Conservation (phyloP, 64 coral and sea anemone species). For the Pachyseris speciosa region DNA sequence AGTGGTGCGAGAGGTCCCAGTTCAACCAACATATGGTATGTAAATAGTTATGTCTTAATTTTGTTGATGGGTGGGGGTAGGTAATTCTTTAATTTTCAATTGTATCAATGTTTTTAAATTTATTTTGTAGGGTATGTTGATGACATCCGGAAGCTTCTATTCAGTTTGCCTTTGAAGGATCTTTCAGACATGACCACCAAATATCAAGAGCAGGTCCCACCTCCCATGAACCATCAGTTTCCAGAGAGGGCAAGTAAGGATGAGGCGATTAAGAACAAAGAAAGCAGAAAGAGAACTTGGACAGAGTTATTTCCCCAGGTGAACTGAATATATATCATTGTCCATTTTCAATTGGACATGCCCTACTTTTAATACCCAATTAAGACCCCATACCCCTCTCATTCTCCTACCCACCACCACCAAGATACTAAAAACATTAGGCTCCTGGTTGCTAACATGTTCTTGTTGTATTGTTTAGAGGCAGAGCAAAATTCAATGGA, state of each 20-base stretch:
- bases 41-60: neutral
- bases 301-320: slow-evolving; percentile 21
- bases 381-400: too few relatives aligned
- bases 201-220: slow-evolving; percentile 7
- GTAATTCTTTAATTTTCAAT: neutral
- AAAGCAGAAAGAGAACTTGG: neutral
- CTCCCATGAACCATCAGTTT: slow-evolving; percentile 22
- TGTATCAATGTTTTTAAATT: neutral
- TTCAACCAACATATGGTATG: slow-evolving; percentile 72
- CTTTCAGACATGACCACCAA: neutral
- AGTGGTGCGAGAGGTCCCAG: slow-evolving; percentile 47
- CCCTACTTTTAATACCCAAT: too few relatives aligned
- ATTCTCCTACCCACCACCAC: too few relatives aligned
- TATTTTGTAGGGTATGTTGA: slow-evolving; percentile 34
- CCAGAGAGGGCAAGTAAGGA: slow-evolving; percentile 11
- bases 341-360: too few relatives aligned
- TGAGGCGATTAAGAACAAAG: neutral
- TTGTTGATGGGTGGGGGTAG: neutral
- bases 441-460: too few relatives aligned
- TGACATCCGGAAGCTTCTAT: neutral
- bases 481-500: neutral
- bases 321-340: too few relatives aligned
- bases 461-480: too few relatives aligned
- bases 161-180: neutral
- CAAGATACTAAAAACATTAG: too few relatives aligned